Conservation (phyloP, 1,140 invertebrate genomes). For the Muscidifurax raptorellus region DNA sequence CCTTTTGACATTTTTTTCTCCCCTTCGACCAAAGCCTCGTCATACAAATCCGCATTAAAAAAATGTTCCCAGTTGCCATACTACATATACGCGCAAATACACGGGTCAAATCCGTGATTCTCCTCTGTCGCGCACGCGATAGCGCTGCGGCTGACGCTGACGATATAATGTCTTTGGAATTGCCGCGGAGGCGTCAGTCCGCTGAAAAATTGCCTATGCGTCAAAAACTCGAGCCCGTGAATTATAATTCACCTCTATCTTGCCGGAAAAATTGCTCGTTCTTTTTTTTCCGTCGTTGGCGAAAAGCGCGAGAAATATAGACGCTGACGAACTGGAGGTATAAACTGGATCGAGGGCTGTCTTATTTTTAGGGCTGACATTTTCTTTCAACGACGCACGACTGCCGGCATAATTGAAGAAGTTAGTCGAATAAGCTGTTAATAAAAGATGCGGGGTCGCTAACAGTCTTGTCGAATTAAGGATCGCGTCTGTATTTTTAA, state of each 20-base stretch:
- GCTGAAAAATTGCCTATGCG: slow-evolving; percentile 3
- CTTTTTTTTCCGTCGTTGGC: not conserved
- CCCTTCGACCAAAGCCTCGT: too few relatives aligned
- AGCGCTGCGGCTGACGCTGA: not conserved
- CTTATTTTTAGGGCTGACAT: not conserved
- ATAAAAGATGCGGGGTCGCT: too few relatives aligned
- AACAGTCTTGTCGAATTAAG: too few relatives aligned
- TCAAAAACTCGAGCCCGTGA: not conserved
- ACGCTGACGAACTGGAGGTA: not conserved
- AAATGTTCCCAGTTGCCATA: not conserved
- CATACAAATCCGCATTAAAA: not conserved
- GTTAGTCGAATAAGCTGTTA: too few relatives aligned
- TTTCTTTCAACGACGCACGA: not conserved
- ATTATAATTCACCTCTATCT: slow-evolving; percentile 15
- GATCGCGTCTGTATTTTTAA: too few relatives aligned
- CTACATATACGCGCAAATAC: not conserved
- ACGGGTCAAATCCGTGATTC: not conserved
- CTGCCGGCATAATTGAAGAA: not conserved
- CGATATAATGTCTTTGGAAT: slow-evolving; percentile 36
- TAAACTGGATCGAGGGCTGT: not conserved
- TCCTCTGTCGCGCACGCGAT: not conserved
- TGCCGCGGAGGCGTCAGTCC: not conserved
- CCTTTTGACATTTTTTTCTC: too few relatives aligned
- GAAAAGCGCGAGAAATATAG: not conserved
- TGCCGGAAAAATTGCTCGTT: not conserved